phyloP scores from a whole-genome alignment of 2,113 vertebrate genomes.

The Phylloscopus trochiloides region DNA sequence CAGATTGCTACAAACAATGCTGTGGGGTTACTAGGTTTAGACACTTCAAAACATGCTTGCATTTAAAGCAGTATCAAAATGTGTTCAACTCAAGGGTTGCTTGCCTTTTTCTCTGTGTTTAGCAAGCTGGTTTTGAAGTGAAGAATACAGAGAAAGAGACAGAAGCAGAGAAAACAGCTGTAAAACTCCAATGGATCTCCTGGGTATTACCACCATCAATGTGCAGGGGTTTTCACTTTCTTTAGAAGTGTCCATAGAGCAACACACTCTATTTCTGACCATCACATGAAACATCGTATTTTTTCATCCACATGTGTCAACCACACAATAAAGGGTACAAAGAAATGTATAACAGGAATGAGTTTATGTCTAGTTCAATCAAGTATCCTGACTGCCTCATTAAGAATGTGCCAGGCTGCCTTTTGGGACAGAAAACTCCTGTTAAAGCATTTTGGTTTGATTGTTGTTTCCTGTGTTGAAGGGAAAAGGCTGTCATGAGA shows the following conservation, averaged over 20 bases:
- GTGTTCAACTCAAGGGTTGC: neutral
- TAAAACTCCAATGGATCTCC: neutral
- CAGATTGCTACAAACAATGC: neutral
- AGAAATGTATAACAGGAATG: neutral
- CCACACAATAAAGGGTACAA: slow-evolving; percentile 4
- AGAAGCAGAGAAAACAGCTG: neutral
- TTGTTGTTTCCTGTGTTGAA: neutral
- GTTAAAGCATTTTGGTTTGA: slow-evolving; percentile 24
- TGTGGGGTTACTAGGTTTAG: neutral
- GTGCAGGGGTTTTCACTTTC: neutral
- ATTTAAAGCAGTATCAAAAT: neutral
- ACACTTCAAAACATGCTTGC: neutral
- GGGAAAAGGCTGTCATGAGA: slow-evolving; percentile 20
- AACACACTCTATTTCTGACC: neutral
- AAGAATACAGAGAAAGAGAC: neutral
- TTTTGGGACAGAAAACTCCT: neutral
- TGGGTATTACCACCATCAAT: neutral
- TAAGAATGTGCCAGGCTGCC: slow-evolving; percentile 18
- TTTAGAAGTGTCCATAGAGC: neutral
- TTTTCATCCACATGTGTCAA: neutral
- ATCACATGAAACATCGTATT: neutral
- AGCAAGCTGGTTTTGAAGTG: neutral
- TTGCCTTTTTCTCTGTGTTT: neutral
- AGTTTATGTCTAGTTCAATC: neutral
- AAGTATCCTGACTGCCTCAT: neutral